Conservation (phyloP, 2,113 vertebrate species). For the Dasyurus viverrinus region DNA sequence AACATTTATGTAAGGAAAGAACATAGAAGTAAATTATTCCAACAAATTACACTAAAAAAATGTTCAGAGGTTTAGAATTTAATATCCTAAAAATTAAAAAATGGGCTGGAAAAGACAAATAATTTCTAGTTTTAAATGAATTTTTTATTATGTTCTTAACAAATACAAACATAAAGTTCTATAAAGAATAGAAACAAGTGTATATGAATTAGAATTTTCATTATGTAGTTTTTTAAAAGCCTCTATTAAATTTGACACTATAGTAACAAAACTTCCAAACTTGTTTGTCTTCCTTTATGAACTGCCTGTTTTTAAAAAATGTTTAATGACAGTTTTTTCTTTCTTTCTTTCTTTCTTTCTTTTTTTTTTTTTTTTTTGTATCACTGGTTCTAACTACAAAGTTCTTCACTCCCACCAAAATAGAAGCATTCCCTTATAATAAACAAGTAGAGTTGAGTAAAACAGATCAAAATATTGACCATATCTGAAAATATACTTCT, state of each 20-base stretch:
- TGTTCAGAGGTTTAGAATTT: constrained; percentile 34
- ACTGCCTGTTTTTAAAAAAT: background rate
- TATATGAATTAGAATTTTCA: background rate
- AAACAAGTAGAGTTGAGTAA: background rate
- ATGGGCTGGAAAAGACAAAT: background rate
- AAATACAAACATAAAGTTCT: background rate
- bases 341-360: background rate
- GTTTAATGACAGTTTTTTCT: background rate
- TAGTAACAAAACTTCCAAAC: background rate
- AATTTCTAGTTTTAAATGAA: background rate
- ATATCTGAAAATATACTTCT: background rate
- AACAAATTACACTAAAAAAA: constrained; percentile 14
- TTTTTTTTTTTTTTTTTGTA: background rate
- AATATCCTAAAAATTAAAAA: constrained; percentile 40
- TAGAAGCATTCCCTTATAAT: background rate
- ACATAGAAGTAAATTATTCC: constrained; percentile 39
- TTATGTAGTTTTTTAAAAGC: background rate
- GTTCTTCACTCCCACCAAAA: background rate
- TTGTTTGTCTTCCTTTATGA: background rate
- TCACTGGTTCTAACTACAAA: background rate
- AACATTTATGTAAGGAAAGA: constrained; percentile 36
- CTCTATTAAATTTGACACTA: background rate
- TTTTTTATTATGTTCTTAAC: background rate
- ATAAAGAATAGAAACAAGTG: background rate
- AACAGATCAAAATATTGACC: background rate